Evolutionary conservation across 2,113 vertebrate genomes (phyloP), one percentile per base, ranked within the genome.

Genomic region (Trichomycterus rosablanca): DNA sequence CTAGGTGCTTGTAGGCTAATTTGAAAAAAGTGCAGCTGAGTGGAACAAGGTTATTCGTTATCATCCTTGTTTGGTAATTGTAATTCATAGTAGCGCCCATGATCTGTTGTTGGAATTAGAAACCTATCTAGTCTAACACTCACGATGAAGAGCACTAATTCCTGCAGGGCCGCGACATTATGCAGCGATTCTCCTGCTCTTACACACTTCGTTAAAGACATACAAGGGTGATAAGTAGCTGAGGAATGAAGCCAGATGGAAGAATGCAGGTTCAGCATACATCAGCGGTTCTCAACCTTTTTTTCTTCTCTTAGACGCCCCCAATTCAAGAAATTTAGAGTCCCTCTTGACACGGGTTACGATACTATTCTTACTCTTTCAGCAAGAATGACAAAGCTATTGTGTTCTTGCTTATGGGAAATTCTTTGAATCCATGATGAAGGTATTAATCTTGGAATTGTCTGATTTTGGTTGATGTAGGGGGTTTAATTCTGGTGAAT

Each of bases 41-140:
- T 70, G 49, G 49, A 70, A 65, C 9, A 0, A 23, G 58, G 37
- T 44, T 50, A 52, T 62, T 66, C 16, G 20, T 61, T 57, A 62
- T 40, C 11, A 10, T 30, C 48, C 28, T 10, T 51, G 51, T 66
- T 62, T 35, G 39, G 56, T 52, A 60, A 67, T 67, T 54, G 28
- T 48, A 57, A 37, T 39, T 57, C 63, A 49, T 30, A 39, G 57
- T 40, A 12, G 32, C 7, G 7, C 22, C 18, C 19, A 10, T 45
- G 42, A 66, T 62, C 45, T 45, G 19, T 26, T n/a, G n/a, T 37
- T 40, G 54, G 18, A 19, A 55, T 50, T 49, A 54, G 28, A 32
- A 22, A 20, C 23, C 11, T 56, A 43, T 61, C 35, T 42, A 16
- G 16, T 59, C 12, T 10, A 20, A 30, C 22, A 42, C 37, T 56